A percentile compares a stretch with the other conserved stretches of the same genome.
phyloP scores from a whole-genome alignment of 2,113 vertebrate genomes.

The Cololabis saira region DNA sequence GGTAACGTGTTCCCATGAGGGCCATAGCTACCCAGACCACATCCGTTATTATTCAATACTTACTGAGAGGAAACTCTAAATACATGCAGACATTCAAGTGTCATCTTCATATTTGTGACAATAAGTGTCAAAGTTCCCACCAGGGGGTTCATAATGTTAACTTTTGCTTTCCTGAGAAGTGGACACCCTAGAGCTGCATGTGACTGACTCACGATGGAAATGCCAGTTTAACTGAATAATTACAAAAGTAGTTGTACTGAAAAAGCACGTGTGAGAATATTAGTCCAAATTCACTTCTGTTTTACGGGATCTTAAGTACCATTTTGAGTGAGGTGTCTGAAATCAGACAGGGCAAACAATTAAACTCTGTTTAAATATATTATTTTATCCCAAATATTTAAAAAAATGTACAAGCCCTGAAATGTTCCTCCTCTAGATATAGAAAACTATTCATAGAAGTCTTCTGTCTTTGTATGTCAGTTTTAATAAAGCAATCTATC shows the following conservation, averaged over 20 bases:
- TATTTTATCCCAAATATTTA: too few relatives aligned
- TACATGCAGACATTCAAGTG: not conserved
- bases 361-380: too few relatives aligned
- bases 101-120: slow-evolving; percentile 9
- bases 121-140: slow-evolving; percentile 39
- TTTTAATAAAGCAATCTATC: too few relatives aligned
- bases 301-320: too few relatives aligned
- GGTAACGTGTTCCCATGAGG: slow-evolving; percentile 31
- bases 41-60: slow-evolving; percentile 46
- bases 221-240: not conserved
- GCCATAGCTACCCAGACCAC: slow-evolving; percentile 42
- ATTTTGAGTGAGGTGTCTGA: too few relatives aligned
- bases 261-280: not conserved
- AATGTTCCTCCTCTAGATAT: too few relatives aligned
- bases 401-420: too few relatives aligned
- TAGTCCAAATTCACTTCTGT: too few relatives aligned
- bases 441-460: too few relatives aligned
- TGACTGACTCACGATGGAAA: slow-evolving; percentile 30
- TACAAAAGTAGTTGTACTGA: not conserved
- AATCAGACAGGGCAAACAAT: too few relatives aligned
- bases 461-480: too few relatives aligned
- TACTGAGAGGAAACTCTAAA: slow-evolving; percentile 50
- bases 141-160: slow-evolving; percentile 3
- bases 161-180: slow-evolving; percentile 72
- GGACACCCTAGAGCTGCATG: slow-evolving; percentile 5